Percentiles rank a stretch among this genome's conserved stretches.
phyloP scores from a whole-genome alignment of 2,888 invertebrate species.

The Mimas tiliae region DNA sequence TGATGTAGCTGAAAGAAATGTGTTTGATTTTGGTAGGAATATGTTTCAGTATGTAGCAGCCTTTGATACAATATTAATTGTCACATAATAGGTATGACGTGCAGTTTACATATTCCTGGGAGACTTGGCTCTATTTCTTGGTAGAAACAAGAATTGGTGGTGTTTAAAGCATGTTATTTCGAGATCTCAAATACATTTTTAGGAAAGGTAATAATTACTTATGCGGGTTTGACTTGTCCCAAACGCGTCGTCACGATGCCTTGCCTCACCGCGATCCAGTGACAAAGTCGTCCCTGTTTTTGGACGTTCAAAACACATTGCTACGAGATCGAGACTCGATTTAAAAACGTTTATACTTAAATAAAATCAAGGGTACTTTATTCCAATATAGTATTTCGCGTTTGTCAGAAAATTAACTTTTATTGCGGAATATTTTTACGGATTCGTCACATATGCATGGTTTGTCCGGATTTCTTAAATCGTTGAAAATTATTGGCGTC shows the following conservation, averaged over 20 bases:
- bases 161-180: too few species aligned
- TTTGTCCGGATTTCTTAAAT: too few species aligned
- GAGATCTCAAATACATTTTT: too few species aligned
- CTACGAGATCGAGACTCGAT: conserved; percentile 14
- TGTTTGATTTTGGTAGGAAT: too few species aligned
- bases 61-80: too few species aligned
- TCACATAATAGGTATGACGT: too few species aligned
- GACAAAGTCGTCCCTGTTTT: conserved; percentile 24
- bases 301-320: conserved; percentile 22
- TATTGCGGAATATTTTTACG: background rate
- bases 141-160: too few species aligned
- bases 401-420: background rate
- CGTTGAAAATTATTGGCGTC: too few species aligned
- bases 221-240: conserved; percentile 15
- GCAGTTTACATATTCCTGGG: too few species aligned
- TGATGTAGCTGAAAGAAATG: too few species aligned
- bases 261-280: conserved; percentile 7
- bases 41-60: too few species aligned
- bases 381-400: conserved; percentile 11
- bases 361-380: conserved; percentile 11
- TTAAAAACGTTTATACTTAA: conserved; percentile 15
- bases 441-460: background rate
- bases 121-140: too few species aligned
- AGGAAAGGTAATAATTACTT: background rate
- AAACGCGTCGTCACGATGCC: conserved; percentile 5